phyloP scores from a whole-genome alignment of 2,797 vertebrate species.

The Squalus acanthias region DNA sequence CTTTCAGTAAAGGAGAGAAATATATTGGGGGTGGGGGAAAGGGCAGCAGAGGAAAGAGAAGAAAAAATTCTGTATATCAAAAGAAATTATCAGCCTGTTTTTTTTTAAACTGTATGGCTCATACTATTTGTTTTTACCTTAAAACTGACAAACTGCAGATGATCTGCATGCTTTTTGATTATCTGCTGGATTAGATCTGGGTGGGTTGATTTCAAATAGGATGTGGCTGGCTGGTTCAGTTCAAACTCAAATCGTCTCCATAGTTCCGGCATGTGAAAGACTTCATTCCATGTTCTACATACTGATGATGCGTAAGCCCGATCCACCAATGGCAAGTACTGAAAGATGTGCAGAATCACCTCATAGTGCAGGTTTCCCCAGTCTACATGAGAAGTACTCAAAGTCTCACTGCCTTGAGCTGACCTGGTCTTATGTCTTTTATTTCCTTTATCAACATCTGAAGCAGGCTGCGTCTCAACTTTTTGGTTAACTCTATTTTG shows the following conservation, averaged over 20 bases:
- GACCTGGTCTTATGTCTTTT: constrained; percentile 60
- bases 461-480: constrained; percentile 54
- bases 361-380: constrained; percentile 76
- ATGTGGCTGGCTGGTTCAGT: constrained; percentile 78
- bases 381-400: constrained; percentile 48
- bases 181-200: constrained; percentile 88
- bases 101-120: neutral
- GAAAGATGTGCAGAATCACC: constrained; percentile 72
- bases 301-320: constrained; percentile 72
- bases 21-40: neutral
- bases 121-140: constrained; percentile 60
- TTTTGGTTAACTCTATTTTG: constrained; percentile 55
- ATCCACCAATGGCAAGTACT: constrained; percentile 75
- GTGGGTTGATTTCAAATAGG: constrained; percentile 80
- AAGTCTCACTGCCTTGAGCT: constrained; percentile 39
- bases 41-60: neutral
- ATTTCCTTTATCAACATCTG: constrained; percentile 47
- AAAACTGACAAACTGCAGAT: constrained; percentile 84
- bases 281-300: constrained; percentile 75
- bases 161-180: constrained; percentile 77
- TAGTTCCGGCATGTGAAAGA: constrained; percentile 80
- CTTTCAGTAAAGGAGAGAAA: neutral
- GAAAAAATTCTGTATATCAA: neutral
- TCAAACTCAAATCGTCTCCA: constrained; percentile 88
- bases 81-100: neutral